phyloP scores from a whole-genome alignment of 1,140 invertebrate species.

The Trigoniulus corallinus region DNA sequence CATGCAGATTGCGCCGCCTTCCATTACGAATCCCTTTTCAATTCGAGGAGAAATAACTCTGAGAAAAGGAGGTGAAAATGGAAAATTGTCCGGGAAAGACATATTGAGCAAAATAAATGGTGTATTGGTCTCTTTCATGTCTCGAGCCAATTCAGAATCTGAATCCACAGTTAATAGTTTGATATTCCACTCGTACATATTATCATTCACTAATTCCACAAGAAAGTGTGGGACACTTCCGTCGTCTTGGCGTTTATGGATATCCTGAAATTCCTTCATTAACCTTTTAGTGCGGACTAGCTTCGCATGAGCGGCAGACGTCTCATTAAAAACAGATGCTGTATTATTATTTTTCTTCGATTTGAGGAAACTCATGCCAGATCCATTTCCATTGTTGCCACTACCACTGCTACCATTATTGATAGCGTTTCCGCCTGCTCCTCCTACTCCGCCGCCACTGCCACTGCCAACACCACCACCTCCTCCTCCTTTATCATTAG shows the following conservation, averaged over 20 bases:
- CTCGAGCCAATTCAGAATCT: conserved; percentile 43
- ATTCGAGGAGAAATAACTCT: conserved; percentile 78
- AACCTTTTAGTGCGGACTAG: conserved; percentile 55
- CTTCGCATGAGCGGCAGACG: too few species aligned
- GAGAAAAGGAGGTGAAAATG: conserved; percentile 88
- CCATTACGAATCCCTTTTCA: conserved; percentile 87
- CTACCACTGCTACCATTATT: conserved; percentile 25
- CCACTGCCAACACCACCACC: not conserved
- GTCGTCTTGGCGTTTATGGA: conserved; percentile 43
- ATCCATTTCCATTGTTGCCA: conserved; percentile 11
- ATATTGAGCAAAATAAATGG: conserved; percentile 62
- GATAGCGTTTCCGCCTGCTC: conserved; percentile 15
- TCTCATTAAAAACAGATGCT: too few species aligned
- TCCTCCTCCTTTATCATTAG: too few species aligned
- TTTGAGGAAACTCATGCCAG: not conserved
- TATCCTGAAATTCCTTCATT: conserved; percentile 86
- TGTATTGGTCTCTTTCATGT: conserved; percentile 61
- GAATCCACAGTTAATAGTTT: conserved; percentile 64
- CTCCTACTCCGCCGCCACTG: conserved; percentile 15
- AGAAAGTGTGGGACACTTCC: conserved; percentile 54
- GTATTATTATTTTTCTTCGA: conserved; percentile 6
- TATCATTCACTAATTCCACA: conserved; percentile 81
- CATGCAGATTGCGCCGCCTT: conserved; percentile 91
- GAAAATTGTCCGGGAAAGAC: conserved; percentile 75
- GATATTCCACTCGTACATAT: conserved; percentile 86